Evolutionary conservation across 1,140 invertebrate genomes (phyloP).

Genomic region (Grapholita molesta): DNA sequence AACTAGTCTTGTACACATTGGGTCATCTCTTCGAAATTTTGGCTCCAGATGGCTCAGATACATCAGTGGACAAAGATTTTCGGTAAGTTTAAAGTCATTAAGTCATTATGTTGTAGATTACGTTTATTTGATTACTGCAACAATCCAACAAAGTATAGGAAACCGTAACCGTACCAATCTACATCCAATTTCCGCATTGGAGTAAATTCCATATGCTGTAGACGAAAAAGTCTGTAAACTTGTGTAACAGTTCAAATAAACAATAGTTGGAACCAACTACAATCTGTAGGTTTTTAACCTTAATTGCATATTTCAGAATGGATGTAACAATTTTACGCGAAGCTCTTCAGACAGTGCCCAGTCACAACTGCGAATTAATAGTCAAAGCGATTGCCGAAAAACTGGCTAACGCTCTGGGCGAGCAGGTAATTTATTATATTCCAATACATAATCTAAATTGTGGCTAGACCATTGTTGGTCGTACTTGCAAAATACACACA

Average conservation of each 20-base stretch:
- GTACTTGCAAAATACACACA: no score
- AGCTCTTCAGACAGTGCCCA: slow-evolving; percentile 68
- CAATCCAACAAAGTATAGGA: no score
- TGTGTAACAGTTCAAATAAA: no score
- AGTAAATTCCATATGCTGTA: no score
- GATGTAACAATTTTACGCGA: slow-evolving; percentile 72
- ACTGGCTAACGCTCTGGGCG: slow-evolving; percentile 85
- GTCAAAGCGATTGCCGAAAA: slow-evolving; percentile 83
- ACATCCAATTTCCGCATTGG: no score
- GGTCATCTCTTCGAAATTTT: slow-evolving; percentile 86
- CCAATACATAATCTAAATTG: neutral
- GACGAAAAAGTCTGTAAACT: no score
- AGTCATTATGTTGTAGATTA: no score
- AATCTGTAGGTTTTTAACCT: neutral
- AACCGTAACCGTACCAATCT: no score
- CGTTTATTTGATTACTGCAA: no score
- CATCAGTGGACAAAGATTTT: slow-evolving; percentile 56
- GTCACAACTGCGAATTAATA: slow-evolving; percentile 70
- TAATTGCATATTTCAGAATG: slow-evolving; percentile 44
- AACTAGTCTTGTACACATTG: slow-evolving; percentile 92
- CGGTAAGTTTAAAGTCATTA: slow-evolving; percentile 36
- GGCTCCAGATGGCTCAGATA: slow-evolving; percentile 77
- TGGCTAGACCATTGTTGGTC: no score
- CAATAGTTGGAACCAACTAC: no score
- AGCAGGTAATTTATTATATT: slow-evolving; percentile 63